These are phyloP conservation scores for Nansenia antarctica DNA, from an alignment of 2,113 vertebrate genomes.

Conservation along the genomic window DNA sequence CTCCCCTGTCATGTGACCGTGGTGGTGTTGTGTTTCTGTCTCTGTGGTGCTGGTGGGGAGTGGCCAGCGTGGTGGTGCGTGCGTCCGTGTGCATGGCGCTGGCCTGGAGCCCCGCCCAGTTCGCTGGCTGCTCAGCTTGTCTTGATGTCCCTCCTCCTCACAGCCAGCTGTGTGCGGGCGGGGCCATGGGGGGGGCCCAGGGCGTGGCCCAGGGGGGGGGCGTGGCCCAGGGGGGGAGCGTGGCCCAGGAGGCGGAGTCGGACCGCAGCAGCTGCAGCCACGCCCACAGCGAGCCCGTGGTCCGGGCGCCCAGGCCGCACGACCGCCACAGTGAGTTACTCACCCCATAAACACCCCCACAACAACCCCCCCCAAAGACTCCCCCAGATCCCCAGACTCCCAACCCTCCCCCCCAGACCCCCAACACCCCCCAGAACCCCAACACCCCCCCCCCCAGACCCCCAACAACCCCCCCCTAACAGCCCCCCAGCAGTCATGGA, in stretches of 20 bases:
- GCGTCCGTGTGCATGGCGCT: slow-evolving; percentile 70
- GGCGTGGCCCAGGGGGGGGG: too few species aligned
- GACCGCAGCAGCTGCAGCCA: slow-evolving; percentile 71
- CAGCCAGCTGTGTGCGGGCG: slow-evolving; percentile 74
- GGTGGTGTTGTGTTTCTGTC: slow-evolving; percentile 56
- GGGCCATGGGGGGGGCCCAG: too few species aligned
- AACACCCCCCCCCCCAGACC: too few species aligned
- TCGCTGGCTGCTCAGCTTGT: slow-evolving; percentile 80
- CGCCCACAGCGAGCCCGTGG: slow-evolving; percentile 67
- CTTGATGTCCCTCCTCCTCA: slow-evolving; percentile 74
- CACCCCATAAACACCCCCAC: too few species aligned
- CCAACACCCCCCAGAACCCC: too few species aligned
- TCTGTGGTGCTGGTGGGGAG: slow-evolving; percentile 45
- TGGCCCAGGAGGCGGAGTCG: slow-evolving; percentile 69
- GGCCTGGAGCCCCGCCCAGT: slow-evolving; percentile 68
- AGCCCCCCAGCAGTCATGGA: background rate
- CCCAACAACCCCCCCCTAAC: background rate
- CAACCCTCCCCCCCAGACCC: too few species aligned
- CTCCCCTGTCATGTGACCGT: slow-evolving; percentile 55
- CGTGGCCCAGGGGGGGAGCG: too few species aligned
- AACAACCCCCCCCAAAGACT: too few species aligned
- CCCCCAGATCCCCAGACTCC: too few species aligned
- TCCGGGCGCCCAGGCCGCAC: slow-evolving; percentile 70
- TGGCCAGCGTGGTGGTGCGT: slow-evolving; percentile 66
- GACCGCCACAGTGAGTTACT: slow-evolving; percentile 76